A percentile compares a stretch with the other conserved stretches of the same genome.
phyloP scores from a whole-genome alignment of 2,797 vertebrate genomes.

The Prunella strophiata region DNA sequence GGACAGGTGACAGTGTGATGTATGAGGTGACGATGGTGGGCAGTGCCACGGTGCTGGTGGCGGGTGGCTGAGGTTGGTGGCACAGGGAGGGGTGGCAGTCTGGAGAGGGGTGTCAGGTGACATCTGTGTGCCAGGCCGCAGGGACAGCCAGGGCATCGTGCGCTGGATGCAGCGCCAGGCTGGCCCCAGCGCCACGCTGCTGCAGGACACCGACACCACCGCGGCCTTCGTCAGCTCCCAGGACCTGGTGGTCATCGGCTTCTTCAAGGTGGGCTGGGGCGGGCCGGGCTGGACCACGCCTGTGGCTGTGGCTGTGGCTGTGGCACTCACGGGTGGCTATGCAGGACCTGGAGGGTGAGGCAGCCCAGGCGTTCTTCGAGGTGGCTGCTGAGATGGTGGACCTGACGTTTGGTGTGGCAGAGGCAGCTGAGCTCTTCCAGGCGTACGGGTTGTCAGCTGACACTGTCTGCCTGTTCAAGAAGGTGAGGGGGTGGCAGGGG shows the following conservation, averaged over 20 bases:
- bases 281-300: rapidly evolving
- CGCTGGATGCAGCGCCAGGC: constrained; percentile 84
- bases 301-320: rapidly evolving
- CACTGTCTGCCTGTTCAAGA: constrained; percentile 88
- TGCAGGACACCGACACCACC: constrained; percentile 62
- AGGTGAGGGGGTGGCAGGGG: constrained; percentile 72
- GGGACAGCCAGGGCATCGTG: constrained; percentile 73
- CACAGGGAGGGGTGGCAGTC: background rate
- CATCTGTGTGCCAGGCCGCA: background rate
- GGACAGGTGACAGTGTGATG: background rate
- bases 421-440: constrained; percentile 80
- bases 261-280: constrained; percentile 82
- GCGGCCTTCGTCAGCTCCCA: constrained; percentile 71
- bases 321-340: background rate
- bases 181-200: constrained; percentile 64
- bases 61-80: background rate
- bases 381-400: constrained; percentile 75
- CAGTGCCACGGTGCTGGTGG: background rate
- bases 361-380: constrained; percentile 74
- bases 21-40: background rate
- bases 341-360: constrained; percentile 79
- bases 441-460: constrained; percentile 77
- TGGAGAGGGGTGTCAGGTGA: rapidly evolving
- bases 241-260: constrained; percentile 82
- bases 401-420: constrained; percentile 79